Evolutionary conservation across 2,113 vertebrate species (phyloP).

Genomic region (Steatornis caripensis): DNA sequence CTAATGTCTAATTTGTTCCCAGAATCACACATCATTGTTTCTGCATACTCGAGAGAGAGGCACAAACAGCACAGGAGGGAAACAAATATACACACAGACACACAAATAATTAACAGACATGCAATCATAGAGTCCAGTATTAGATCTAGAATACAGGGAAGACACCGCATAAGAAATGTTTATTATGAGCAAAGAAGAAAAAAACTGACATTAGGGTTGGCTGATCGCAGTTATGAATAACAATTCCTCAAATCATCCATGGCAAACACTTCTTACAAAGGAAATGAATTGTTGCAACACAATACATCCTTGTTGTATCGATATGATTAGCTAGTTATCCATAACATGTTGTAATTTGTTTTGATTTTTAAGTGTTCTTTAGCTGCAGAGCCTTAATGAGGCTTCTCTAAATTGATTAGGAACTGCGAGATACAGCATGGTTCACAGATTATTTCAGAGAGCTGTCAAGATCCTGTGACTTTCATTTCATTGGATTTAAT

Average conservation of each 20-base stretch:
- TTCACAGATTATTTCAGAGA: constrained; percentile 87
- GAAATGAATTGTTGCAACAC: constrained; percentile 74
- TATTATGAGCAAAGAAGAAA: constrained; percentile 45
- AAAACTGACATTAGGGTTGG: constrained; percentile 37
- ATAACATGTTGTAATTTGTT: constrained; percentile 80
- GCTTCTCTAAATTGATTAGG: constrained; percentile 89
- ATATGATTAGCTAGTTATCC: constrained; percentile 81
- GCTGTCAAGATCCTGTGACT: constrained; percentile 84
- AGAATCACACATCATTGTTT: constrained; percentile 54
- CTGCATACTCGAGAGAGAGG: not conserved
- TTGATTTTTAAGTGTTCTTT: constrained; percentile 83
- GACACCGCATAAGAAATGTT: constrained; percentile 26
- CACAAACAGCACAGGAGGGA: not conserved
- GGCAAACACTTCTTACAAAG: constrained; percentile 65
- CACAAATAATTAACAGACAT: constrained; percentile 43
- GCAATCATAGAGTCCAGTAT: constrained; percentile 6
- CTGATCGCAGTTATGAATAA: constrained; percentile 64
- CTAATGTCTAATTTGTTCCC: constrained; percentile 61
- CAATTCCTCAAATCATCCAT: constrained; percentile 71
- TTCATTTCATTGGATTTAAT: constrained; percentile 95
- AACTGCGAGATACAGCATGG: constrained; percentile 75
- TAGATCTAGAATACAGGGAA: not conserved
- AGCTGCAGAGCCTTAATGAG: constrained; percentile 78
- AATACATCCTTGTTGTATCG: constrained; percentile 72
- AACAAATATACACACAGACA: not conserved